Percentiles rank a stretch among this genome's conserved stretches.
phyloP scores from a whole-genome alignment of 1,140 invertebrate species.

The Medauroidea extradentata region DNA sequence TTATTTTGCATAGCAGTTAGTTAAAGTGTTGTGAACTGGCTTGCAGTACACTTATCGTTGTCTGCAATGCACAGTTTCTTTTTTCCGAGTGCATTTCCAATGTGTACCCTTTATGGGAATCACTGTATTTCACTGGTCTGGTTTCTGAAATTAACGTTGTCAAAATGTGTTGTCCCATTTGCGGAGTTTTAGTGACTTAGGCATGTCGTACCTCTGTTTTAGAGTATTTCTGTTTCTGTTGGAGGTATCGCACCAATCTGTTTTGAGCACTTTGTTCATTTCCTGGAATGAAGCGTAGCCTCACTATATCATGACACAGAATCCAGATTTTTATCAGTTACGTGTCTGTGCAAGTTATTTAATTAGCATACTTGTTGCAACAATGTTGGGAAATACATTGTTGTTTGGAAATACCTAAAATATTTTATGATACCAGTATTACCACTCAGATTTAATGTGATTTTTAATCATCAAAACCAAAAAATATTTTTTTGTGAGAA shows the following conservation, averaged over 20 bases:
- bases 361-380: too few relatives aligned
- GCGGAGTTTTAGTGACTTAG: neutral
- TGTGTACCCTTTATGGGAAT: constrained; percentile 4
- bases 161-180: neutral
- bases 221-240: too few relatives aligned
- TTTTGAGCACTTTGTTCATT: neutral
- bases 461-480: too few relatives aligned
- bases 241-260: too few relatives aligned
- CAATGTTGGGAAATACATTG: too few relatives aligned
- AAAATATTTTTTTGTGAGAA: too few relatives aligned
- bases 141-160: neutral
- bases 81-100: constrained; percentile 17
- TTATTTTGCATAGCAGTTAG: neutral
- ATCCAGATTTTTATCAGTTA: too few relatives aligned
- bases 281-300: constrained; percentile 1
- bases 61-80: constrained; percentile 12
- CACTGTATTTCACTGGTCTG: too few relatives aligned
- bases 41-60: constrained; percentile 4
- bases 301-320: neutral
- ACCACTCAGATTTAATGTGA: too few relatives aligned
- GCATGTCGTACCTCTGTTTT: neutral
- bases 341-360: too few relatives aligned
- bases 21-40: neutral
- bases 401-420: too few relatives aligned
- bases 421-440: too few relatives aligned